Percentiles rank a stretch among this genome's conserved stretches.
These are phyloP conservation scores for Tetraneura akinire DNA, from an alignment of 1,140 invertebrate species.

Conservation along the genomic window DNA sequence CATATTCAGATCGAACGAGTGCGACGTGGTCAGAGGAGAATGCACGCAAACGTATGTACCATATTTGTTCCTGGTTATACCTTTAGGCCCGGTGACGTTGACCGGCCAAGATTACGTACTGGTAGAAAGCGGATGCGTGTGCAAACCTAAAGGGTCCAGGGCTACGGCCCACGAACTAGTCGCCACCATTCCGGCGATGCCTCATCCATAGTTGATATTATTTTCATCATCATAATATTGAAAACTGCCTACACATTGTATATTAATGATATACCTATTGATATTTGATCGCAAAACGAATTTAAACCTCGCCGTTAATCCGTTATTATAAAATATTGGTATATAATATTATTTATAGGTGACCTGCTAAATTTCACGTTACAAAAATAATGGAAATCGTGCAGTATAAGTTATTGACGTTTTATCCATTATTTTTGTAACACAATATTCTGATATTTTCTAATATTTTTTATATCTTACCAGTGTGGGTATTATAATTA, in stretches of 20 bases:
- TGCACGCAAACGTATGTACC: constrained; percentile 91
- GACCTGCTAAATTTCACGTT: too few species aligned
- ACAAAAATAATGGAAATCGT: too few species aligned
- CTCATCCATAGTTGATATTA: neutral
- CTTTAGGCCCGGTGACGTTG: constrained; percentile 83
- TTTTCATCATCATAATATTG: too few species aligned
- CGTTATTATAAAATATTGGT: neutral
- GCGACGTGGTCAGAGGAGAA: constrained; percentile 82
- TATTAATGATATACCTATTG: neutral
- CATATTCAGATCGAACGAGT: constrained; percentile 76
- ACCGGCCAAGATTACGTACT: constrained; percentile 90
- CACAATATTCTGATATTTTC: too few species aligned
- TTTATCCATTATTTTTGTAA: too few species aligned
- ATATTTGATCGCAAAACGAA: neutral
- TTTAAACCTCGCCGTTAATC: neutral
- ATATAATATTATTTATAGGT: too few species aligned
- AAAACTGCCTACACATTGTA: too few species aligned
- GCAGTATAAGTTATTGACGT: too few species aligned
- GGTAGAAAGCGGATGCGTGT: constrained; percentile 89
- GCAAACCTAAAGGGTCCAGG: constrained; percentile 76
- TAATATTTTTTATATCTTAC: too few species aligned
- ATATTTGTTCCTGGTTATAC: constrained; percentile 86
- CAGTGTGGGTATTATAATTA: too few species aligned
- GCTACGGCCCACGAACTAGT: constrained; percentile 32
- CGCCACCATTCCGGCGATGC: constrained; percentile 29